phyloP scores from a whole-genome alignment of 2,888 invertebrate species.

The Tanytarsus gracilentus region DNA sequence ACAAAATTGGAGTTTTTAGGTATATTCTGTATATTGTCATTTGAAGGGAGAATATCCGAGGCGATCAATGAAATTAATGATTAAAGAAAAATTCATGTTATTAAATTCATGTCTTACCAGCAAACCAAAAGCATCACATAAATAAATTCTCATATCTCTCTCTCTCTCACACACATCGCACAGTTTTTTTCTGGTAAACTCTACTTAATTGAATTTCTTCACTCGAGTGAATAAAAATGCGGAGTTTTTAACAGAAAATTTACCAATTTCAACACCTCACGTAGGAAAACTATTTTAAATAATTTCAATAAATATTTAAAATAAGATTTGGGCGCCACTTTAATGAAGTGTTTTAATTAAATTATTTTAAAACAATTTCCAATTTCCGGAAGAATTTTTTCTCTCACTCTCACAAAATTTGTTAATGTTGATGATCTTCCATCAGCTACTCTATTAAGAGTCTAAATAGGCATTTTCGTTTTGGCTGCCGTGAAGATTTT shows the following conservation, averaged over 20 bases:
- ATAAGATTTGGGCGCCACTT: constrained; percentile 8
- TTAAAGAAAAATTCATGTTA: constrained; percentile 24
- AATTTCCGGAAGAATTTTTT: too few species aligned
- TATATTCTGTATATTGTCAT: not conserved
- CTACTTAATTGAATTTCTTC: too few species aligned
- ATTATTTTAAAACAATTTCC: too few species aligned
- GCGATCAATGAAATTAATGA: constrained; percentile 25
- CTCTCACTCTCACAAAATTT: too few species aligned
- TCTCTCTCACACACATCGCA: too few species aligned
- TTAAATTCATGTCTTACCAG: constrained; percentile 11
- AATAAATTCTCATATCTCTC: not conserved
- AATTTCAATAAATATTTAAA: constrained; percentile 9
- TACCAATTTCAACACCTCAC: constrained; percentile 3
- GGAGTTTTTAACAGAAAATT: not conserved
- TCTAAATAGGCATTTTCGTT: not conserved
- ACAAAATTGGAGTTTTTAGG: not conserved
- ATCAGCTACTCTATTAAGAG: not conserved
- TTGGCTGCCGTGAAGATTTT: not conserved
- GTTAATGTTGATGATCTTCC: too few species aligned
- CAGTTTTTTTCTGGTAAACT: too few species aligned
- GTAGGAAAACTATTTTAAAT: constrained; percentile 4
- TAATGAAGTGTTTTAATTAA: constrained; percentile 4
- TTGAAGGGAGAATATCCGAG: not conserved
- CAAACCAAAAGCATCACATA: constrained; percentile 8
- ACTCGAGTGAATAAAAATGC: not conserved